A percentile compares a stretch with the other conserved stretches of the same genome.
Evolutionary conservation across 2,113 vertebrate species (phyloP).

Genomic region (Thomomys bottae): DNA sequence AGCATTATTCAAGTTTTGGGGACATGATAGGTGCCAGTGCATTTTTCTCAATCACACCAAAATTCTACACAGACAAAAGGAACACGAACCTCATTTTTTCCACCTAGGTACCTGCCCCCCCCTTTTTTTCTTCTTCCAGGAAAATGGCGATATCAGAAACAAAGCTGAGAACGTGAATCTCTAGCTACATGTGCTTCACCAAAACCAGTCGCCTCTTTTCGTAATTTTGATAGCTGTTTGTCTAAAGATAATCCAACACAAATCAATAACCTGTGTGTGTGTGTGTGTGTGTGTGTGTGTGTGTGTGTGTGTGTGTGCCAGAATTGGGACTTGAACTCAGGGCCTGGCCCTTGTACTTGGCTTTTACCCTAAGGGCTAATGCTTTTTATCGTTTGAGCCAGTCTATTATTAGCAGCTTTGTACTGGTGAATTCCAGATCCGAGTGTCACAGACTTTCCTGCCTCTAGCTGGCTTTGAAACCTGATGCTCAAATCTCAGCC

Average conservation of each 20-base stretch:
- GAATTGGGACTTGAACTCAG: too few species aligned
- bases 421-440: too few species aligned
- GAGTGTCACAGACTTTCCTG: too few species aligned
- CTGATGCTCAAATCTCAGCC: too few species aligned
- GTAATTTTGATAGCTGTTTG: not conserved
- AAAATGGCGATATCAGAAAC: not conserved
- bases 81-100: not conserved
- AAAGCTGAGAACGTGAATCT: not conserved
- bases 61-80: not conserved
- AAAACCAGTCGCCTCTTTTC: not conserved
- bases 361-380: too few species aligned
- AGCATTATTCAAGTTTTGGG: not conserved
- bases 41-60: not conserved
- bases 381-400: too few species aligned
- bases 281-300: too few species aligned
- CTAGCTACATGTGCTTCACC: not conserved
- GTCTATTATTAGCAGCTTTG: too few species aligned
- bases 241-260: not conserved
- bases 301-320: too few species aligned
- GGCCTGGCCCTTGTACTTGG: too few species aligned
- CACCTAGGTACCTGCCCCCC: fast-evolving
- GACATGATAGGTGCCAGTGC: not conserved
- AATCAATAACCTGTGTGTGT: not conserved
- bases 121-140: not conserved
- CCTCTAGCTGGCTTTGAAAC: too few species aligned